phyloP scores from a whole-genome alignment of 2,113 vertebrate species.

The Clarias macrocephalus region DNA sequence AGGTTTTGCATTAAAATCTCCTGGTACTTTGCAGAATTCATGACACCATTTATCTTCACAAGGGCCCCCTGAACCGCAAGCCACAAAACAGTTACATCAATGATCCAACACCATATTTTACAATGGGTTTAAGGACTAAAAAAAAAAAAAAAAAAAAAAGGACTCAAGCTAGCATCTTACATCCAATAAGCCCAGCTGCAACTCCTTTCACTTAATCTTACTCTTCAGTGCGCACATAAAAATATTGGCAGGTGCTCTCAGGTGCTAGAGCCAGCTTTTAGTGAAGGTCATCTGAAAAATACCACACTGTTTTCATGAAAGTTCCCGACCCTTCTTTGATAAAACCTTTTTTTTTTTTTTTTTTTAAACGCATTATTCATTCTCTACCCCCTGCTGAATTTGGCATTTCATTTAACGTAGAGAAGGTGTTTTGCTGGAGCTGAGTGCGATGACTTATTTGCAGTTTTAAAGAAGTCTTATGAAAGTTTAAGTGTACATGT shows the following conservation, averaged over 20 bases:
- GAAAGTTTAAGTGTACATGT: neutral
- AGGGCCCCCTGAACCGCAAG: neutral
- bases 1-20: neutral
- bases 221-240: neutral
- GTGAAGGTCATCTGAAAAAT: conserved; percentile 18
- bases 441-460: neutral
- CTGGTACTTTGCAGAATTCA: neutral
- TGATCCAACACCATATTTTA: neutral
- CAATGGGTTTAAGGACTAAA: neutral
- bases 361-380: neutral
- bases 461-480: neutral
- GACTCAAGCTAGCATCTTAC: neutral
- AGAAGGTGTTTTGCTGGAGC: neutral
- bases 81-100: neutral
- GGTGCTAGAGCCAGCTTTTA: neutral
- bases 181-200: neutral
- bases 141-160: too few species aligned
- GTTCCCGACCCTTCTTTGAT: neutral
- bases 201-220: neutral
- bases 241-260: conserved; percentile 8
- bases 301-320: neutral
- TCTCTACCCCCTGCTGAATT: neutral
- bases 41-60: neutral
- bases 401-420: neutral
- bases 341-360: conserved; percentile 4